A percentile compares a stretch with the other conserved stretches of the same genome.
Evolutionary conservation across 2,888 invertebrate species (phyloP).

Genomic region (Amiota communis): DNA sequence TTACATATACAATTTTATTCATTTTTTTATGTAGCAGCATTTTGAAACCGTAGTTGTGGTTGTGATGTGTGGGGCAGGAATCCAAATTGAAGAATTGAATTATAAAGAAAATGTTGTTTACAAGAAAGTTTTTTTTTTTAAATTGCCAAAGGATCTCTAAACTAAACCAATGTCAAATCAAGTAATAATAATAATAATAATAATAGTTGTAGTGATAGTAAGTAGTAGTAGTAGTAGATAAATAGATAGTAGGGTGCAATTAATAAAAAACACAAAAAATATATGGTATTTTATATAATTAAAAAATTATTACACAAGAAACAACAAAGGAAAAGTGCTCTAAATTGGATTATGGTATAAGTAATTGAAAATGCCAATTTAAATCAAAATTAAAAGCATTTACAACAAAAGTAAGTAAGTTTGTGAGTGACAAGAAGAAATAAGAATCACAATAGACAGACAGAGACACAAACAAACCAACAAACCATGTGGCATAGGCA

Average conservation of each 20-base stretch:
- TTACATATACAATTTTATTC: not conserved
- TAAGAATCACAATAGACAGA: too few species aligned
- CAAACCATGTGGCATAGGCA: too few species aligned
- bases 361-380: too few species aligned
- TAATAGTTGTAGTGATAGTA: too few species aligned
- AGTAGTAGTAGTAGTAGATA: too few species aligned
- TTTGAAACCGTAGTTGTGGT: not conserved
- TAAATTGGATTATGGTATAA: too few species aligned
- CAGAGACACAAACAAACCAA: too few species aligned
- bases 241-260: not conserved
- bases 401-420: too few species aligned
- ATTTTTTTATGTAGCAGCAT: constrained; percentile 9
- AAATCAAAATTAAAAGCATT: too few species aligned
- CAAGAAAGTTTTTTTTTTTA: not conserved
- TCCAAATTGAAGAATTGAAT: constrained; percentile 17
- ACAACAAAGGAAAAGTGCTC: too few species aligned
- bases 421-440: too few species aligned
- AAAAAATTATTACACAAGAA: not conserved
- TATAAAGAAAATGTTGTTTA: constrained; percentile 5
- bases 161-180: not conserved
- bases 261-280: not conserved
- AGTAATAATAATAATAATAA: too few species aligned
- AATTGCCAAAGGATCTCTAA: not conserved
- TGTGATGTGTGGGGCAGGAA: constrained; percentile 18
- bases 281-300: not conserved